These are phyloP conservation scores for Loriculus beryllinus DNA, from an alignment of 2,797 vertebrate genomes.

Conservation along the genomic window DNA sequence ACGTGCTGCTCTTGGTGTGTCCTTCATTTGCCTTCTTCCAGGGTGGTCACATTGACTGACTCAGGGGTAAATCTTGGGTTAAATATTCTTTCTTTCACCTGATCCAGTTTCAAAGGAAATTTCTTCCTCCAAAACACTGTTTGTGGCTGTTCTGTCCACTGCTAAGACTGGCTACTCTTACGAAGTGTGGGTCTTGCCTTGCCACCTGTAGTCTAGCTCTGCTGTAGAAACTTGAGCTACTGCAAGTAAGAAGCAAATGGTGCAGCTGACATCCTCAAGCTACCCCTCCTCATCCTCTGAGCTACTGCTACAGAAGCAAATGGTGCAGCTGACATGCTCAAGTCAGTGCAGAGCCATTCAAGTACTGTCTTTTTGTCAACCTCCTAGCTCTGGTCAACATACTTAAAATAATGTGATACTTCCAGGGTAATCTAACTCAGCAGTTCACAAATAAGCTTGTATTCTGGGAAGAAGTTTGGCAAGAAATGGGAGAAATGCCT, in stretches of 20 bases:
- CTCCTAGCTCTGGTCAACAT: neutral
- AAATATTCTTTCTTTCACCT: neutral
- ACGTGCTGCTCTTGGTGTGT: neutral
- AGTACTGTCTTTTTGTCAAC: neutral
- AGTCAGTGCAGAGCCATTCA: neutral
- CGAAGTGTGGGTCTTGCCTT: neutral
- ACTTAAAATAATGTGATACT: neutral
- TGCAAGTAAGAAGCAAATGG: neutral
- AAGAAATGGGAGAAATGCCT: neutral
- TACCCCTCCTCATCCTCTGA: too few species aligned
- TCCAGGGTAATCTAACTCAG: neutral
- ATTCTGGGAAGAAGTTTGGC: neutral
- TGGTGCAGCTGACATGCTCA: neutral
- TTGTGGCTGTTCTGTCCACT: neutral
- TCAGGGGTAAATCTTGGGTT: rapidly evolving
- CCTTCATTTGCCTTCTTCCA: neutral
- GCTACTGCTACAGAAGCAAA: neutral
- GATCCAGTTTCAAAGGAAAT: neutral
- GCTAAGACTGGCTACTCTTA: neutral
- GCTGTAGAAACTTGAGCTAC: neutral
- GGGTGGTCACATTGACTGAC: neutral
- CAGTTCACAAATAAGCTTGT: neutral
- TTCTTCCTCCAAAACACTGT: neutral
- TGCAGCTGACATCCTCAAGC: too few species aligned
- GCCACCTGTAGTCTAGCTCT: neutral